These are phyloP conservation scores for Acheta domesticus DNA, from an alignment of 2,888 invertebrate species.

Conservation along the genomic window DNA sequence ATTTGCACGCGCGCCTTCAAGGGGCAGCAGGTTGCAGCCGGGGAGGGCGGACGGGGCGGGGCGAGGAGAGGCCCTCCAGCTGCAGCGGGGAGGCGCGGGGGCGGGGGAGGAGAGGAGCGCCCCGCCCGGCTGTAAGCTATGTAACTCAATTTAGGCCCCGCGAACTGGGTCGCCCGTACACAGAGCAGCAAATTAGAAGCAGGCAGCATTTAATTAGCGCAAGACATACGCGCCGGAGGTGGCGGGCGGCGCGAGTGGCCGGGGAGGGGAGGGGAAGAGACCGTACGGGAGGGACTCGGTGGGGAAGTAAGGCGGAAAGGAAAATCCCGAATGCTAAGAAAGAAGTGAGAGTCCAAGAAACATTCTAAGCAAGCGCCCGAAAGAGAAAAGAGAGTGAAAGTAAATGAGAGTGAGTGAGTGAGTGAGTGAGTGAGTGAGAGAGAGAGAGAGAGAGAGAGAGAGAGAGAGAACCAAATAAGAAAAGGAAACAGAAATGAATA, in stretches of 20 bases:
- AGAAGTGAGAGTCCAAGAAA: too few relatives aligned
- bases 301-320: too few relatives aligned
- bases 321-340: too few relatives aligned
- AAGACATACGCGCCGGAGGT: background rate
- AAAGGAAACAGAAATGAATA: too few relatives aligned
- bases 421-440: too few relatives aligned
- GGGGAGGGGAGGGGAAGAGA: background rate
- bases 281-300: background rate
- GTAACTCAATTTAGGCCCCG: background rate
- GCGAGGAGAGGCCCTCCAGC: background rate
- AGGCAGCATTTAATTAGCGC: constrained; percentile 18
- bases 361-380: too few relatives aligned
- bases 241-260: background rate
- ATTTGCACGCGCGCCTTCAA: background rate
- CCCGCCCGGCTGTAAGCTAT: constrained; percentile 18
- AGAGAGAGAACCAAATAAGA: too few relatives aligned
- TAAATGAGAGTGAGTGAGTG: too few relatives aligned
- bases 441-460: too few relatives aligned
- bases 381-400: too few relatives aligned
- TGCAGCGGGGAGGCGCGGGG: background rate
- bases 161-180: constrained; percentile 1
- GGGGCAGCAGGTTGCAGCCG: background rate
- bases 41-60: background rate
- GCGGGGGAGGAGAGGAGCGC: background rate
- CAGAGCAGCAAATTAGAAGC: constrained; percentile 9